Evolutionary conservation across 2,797 vertebrate genomes (phyloP).

Genomic region (Clangula hyemalis): DNA sequence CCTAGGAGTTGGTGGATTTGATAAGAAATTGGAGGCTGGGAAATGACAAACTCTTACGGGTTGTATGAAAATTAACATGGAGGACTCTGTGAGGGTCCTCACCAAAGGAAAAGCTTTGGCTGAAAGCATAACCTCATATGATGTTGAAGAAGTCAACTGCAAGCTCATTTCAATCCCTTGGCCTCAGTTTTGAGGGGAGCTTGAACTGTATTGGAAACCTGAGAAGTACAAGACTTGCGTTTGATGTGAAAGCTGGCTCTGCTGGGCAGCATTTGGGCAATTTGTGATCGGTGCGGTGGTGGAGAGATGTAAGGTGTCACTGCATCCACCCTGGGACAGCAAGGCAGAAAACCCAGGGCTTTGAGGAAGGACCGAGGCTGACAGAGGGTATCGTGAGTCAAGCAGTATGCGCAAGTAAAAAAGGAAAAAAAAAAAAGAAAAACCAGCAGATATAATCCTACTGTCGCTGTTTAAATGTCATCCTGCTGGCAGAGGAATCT

Average conservation of each 20-base stretch:
- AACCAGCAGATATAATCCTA: background rate
- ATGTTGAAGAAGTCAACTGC: background rate
- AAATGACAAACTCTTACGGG: background rate
- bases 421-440: background rate
- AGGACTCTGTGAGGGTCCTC: background rate
- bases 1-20: background rate
- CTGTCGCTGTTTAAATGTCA: conserved; percentile 33
- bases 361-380: background rate
- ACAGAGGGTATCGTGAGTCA: background rate
- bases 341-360: background rate
- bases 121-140: background rate
- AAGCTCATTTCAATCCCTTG: background rate
- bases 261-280: background rate
- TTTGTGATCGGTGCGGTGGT: background rate
- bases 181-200: background rate
- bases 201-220: accelerated
- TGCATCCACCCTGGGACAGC: background rate
- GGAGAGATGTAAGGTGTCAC: background rate
- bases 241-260: background rate
- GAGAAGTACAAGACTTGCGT: background rate
- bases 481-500: conserved; percentile 31
- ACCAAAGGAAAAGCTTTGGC: background rate
- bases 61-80: background rate
- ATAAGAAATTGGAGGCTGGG: background rate
- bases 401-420: background rate